Base-by-base conservation (phyloP, 2,797 vertebrate genomes). In the Pelodytes ibericus region DNA sequence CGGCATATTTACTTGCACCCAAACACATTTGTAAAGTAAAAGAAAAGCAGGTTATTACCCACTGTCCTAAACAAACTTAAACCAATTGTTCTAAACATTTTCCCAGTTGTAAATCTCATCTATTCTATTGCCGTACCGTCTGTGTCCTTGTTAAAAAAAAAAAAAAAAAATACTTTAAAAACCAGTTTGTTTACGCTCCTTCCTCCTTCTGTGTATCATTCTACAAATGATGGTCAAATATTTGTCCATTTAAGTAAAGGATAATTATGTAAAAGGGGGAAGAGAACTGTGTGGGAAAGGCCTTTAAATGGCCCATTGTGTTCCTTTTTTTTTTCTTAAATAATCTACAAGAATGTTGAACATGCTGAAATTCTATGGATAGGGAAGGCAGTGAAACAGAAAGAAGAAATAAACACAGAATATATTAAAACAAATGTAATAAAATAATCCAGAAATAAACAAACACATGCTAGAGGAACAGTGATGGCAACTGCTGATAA, bases 141-240 rank as follows among this genome's bases (percentile, higher is more conserved):
- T 80, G 77, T 71, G 75, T 77, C 71, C 1, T 27, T 57, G 8
- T 20, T 29, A 72, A 70, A 22, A 6, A 57, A 11, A 18, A 59
- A 47, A 65, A 39, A 61, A 66, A 51, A 80, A 84, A 76, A 4
- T 11, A 62, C 72, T 74, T 36, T 24, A 29, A 39, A n/a, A 74
- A 71, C 18, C 56, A 0, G 24, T 41, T 57, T 71, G 57, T 53
- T 62, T 53, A 30, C 13, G 20, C 24, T 7, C 18, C 8, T 16
- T 80, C 59, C 58, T 72, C 13, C 74, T 80, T 57, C 76, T 13
- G 4, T 26, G 25, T 85, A 84, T 86, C 81, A 80, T 82, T 80
- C 79, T 56, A 41, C 69, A 84, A n/a, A n/a, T n/a, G n/a, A n/a
- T 80, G 56, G 64, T 72, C 73, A 84, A 84, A 77, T 80, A 60